Conservation (phyloP, 2,888 invertebrate genomes). For the Actias luna region DNA sequence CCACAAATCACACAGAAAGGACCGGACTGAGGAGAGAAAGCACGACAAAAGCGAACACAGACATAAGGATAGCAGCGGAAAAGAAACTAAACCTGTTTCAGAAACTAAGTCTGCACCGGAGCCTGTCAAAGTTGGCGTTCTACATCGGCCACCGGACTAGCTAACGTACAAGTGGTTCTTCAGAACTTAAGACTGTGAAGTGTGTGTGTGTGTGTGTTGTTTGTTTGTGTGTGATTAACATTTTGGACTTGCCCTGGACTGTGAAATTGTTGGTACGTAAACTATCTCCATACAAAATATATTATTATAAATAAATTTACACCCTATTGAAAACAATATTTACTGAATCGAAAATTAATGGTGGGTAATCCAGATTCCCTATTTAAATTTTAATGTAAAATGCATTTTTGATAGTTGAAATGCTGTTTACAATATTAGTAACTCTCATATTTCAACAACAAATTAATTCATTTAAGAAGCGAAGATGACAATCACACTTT, state of each 20-base stretch:
- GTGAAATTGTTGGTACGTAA: background rate
- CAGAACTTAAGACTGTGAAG: slow-evolving; percentile 22
- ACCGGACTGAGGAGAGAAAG: slow-evolving; percentile 35
- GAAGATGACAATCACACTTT: too few relatives aligned
- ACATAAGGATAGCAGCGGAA: slow-evolving; percentile 32
- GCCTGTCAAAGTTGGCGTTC: slow-evolving; percentile 52
- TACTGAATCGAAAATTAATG: background rate
- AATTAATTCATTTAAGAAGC: too few relatives aligned
- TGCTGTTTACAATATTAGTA: too few relatives aligned
- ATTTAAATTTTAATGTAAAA: too few relatives aligned
- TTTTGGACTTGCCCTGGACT: background rate
- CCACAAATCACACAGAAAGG: slow-evolving; percentile 45
- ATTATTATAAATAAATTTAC: background rate
- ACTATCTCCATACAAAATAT: background rate
- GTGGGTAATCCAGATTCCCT: too few relatives aligned
- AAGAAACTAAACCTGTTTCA: slow-evolving; percentile 37
- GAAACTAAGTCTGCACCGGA: slow-evolving; percentile 36
- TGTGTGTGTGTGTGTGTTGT: slow-evolving; percentile 26
- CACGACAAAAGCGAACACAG: slow-evolving; percentile 23
- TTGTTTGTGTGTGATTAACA: slow-evolving; percentile 33
- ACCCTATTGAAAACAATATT: background rate
- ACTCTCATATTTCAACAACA: too few relatives aligned
- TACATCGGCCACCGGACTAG: slow-evolving; percentile 68
- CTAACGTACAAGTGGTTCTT: slow-evolving; percentile 18
- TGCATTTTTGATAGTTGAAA: too few relatives aligned